These are phyloP conservation scores for Strongylocentrotus purpuratus DNA, from an alignment of 35 echinoderm and acorn worm genomes.

Conservation along the genomic window DNA sequence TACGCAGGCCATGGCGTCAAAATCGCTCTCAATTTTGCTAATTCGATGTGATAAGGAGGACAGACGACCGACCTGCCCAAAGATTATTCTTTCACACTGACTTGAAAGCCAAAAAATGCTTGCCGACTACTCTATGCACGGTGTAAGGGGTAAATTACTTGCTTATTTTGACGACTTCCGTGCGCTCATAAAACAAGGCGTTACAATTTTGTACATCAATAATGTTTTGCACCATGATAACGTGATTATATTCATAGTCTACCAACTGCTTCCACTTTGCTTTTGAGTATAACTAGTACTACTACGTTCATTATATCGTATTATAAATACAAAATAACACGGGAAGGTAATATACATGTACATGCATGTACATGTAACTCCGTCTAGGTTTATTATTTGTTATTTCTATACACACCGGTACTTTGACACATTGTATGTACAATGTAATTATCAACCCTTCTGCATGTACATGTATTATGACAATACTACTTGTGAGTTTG, in stretches of 20 bases:
- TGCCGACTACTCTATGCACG: background rate
- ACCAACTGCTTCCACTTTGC: background rate
- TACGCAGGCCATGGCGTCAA: slow-evolving; percentile 1
- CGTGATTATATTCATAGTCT: background rate
- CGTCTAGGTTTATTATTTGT: no score
- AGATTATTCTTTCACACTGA: background rate
- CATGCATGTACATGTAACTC: no score
- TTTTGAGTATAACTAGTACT: background rate
- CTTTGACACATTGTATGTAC: no score
- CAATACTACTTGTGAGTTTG: no score
- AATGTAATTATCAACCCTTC: no score
- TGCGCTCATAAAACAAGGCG: background rate
- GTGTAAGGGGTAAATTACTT: background rate
- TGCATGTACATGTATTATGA: no score
- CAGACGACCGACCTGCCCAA: slow-evolving; percentile 1
- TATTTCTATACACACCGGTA: no score
- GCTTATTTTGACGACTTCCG: slow-evolving; percentile 9
- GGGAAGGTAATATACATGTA: no score
- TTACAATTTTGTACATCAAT: background rate
- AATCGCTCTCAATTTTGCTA: slow-evolving; percentile 12
- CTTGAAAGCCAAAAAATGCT: background rate
- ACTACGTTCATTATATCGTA: background rate
- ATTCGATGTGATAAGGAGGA: slow-evolving; percentile 22
- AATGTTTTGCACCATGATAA: background rate
- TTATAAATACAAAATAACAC: no score